A percentile compares a stretch with the other conserved stretches of the same genome.
Conservation (phyloP, 2,113 vertebrate genomes). For the Chroicocephalus ridibundus region DNA sequence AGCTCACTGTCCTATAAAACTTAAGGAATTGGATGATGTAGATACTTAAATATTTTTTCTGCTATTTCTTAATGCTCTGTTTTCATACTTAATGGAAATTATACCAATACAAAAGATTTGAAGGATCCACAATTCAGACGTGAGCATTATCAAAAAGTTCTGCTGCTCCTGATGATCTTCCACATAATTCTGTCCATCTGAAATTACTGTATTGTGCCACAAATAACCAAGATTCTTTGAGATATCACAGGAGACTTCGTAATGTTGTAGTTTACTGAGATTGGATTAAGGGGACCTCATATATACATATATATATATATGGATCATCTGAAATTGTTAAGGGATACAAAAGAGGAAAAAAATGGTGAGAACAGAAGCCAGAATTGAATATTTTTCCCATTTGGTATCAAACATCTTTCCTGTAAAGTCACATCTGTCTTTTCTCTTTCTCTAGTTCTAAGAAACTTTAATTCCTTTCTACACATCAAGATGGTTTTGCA, state of each 20-base stretch:
- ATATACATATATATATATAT: no score
- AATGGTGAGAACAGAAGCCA: rapidly evolving
- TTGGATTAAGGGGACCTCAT: background rate
- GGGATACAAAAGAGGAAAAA: background rate
- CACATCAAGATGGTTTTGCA: background rate
- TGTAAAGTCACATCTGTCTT: background rate
- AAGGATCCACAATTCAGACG: background rate
- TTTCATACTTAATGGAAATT: background rate
- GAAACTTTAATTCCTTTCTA: background rate
- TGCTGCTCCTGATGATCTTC: background rate
- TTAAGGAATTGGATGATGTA: background rate
- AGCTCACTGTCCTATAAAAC: background rate
- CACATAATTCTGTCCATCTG: background rate
- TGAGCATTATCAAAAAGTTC: background rate
- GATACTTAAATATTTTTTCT: background rate
- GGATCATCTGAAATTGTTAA: background rate
- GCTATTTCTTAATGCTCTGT: background rate
- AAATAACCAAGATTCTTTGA: background rate
- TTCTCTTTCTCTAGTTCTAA: background rate
- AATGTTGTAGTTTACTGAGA: background rate
- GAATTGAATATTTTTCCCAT: background rate
- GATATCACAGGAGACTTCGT: background rate
- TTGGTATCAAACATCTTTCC: rapidly evolving
- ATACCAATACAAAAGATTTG: background rate
- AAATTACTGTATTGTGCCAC: background rate